These are phyloP conservation scores for Tichodroma muraria DNA, from an alignment of 2,113 vertebrate genomes.

Conservation along the genomic window DNA sequence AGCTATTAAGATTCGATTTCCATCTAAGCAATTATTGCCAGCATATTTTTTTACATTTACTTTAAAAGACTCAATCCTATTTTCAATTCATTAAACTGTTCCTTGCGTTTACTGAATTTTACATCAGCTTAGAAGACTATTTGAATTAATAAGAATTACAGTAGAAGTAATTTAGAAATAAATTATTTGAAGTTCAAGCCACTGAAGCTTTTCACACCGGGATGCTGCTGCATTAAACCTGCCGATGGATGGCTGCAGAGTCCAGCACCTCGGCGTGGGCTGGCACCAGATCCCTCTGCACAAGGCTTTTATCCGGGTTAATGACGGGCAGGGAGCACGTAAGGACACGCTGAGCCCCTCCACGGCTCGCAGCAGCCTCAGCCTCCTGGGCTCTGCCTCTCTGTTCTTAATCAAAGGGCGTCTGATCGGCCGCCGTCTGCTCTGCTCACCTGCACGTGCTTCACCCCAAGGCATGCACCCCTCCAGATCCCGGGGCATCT, in stretches of 20 bases:
- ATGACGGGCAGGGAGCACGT: neutral
- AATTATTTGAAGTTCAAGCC: slow-evolving; percentile 76
- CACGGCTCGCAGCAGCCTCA: neutral
- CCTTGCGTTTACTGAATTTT: slow-evolving; percentile 70
- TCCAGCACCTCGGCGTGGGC: neutral
- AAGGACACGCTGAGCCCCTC: neutral
- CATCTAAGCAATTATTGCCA: slow-evolving; percentile 75
- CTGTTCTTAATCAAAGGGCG: neutral
- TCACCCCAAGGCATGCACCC: accelerated
- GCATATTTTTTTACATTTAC: slow-evolving; percentile 74
- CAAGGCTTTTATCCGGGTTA: neutral
- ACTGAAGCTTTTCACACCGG: slow-evolving; percentile 47
- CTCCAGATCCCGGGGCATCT: neutral
- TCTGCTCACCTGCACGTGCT: neutral
- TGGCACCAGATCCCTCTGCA: neutral
- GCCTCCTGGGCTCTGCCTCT: neutral
- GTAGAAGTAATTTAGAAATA: slow-evolving; percentile 80
- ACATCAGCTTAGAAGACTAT: slow-evolving; percentile 74
- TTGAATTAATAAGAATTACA: slow-evolving; percentile 79
- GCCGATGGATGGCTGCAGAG: neutral
- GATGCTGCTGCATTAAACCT: slow-evolving; percentile 23
- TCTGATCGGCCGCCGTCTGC: neutral
- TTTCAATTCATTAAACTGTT: slow-evolving; percentile 78
- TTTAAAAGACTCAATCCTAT: slow-evolving; percentile 75
- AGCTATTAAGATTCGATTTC: slow-evolving; percentile 77